phyloP scores from a whole-genome alignment of 2,888 invertebrate species.

The Leucophenga maculata region DNA sequence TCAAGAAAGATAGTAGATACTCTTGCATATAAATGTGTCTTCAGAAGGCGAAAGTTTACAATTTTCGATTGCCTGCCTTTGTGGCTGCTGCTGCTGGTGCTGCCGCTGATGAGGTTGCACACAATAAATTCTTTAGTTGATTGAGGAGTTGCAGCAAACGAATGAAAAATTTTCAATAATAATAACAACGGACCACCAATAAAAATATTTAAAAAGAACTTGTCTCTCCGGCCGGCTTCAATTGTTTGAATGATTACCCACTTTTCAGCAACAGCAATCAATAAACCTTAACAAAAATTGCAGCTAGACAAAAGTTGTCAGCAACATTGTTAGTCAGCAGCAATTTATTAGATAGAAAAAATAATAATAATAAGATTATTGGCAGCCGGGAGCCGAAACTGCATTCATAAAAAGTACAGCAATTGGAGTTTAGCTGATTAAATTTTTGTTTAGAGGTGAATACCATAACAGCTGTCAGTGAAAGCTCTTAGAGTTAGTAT shows the following conservation, averaged over 20 bases:
- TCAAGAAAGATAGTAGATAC: constrained; percentile 1
- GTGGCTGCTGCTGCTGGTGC: constrained; percentile 1
- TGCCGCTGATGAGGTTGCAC: not conserved
- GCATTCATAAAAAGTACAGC: too few relatives aligned
- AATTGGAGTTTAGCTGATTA: too few relatives aligned
- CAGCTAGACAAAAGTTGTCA: not conserved
- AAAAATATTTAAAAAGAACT: constrained; percentile 6
- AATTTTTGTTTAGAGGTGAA: too few relatives aligned
- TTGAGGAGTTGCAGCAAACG: not conserved
- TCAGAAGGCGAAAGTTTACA: constrained; percentile 20
- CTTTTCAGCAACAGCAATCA: too few relatives aligned
- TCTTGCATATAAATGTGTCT: not conserved
- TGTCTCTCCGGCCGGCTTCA: not conserved
- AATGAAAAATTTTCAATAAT: not conserved
- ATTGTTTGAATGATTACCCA: not conserved
- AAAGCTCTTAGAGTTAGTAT: too few relatives aligned
- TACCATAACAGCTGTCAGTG: too few relatives aligned
- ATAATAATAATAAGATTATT: too few relatives aligned
- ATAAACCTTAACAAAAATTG: too few relatives aligned
- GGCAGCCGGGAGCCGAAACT: too few relatives aligned
- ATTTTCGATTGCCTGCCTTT: constrained; percentile 3
- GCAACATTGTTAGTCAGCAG: constrained; percentile 36
- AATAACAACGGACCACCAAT: not conserved
- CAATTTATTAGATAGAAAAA: constrained; percentile 33
- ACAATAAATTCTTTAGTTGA: constrained; percentile 2